Conservation (phyloP, 2,113 vertebrate species). For the Bos javanicus region DNA sequence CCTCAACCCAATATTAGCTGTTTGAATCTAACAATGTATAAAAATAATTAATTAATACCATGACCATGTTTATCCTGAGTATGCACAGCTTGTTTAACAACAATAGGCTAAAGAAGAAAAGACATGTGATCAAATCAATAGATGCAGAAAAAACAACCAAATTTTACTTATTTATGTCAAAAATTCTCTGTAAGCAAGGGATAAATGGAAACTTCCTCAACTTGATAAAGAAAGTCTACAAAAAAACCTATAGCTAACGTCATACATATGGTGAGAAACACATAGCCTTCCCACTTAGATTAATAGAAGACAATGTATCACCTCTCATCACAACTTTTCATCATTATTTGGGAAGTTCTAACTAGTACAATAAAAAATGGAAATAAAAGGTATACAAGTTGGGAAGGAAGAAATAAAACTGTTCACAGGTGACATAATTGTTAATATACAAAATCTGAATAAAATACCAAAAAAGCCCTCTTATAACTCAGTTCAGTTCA, state of each 20-base stretch:
- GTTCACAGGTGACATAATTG: neutral
- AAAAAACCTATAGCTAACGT: neutral
- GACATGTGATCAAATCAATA: neutral
- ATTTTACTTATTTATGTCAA: neutral
- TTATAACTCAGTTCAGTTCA: neutral
- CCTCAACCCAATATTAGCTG: neutral
- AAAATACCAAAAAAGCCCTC: neutral
- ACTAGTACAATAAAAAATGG: neutral
- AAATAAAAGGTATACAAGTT: neutral
- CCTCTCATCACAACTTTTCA: neutral
- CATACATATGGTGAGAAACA: neutral
- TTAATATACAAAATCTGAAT: neutral
- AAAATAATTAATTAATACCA: neutral
- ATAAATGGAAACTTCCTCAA: neutral
- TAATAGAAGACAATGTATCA: neutral
- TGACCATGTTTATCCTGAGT: neutral
- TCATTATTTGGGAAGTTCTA: neutral
- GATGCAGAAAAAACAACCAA: neutral
- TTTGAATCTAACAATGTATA: neutral
- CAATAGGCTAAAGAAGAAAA: neutral
- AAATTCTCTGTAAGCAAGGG: neutral
- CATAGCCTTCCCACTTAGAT: neutral
- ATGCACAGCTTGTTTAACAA: neutral
- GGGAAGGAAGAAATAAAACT: neutral
- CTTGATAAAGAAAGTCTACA: neutral